Base-by-base conservation (phyloP, 2,888 invertebrate genomes). In the Operophtera brumata region DNA sequence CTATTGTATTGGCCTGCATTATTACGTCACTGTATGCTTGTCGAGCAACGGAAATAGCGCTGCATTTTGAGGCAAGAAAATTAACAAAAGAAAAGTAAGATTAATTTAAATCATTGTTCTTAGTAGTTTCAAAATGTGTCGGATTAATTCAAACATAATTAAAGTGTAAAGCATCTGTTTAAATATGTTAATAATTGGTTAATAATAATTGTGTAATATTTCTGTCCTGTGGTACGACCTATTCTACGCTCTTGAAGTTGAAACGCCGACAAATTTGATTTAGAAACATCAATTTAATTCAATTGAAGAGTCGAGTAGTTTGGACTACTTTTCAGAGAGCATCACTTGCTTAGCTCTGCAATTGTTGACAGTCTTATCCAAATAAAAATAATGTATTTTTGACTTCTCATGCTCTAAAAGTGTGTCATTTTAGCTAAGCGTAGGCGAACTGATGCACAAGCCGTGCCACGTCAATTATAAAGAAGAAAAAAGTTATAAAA, bases 1-100 rank as follows among this genome's bases (percentile, higher is more conserved):
- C 48, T 52, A 49, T 49, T 51, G 49, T 63, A 49, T 37, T 47
- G 46, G 41, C 37, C 39, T 47, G 39, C 34, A 34, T 43, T 44
- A 46, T 46, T 56, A 51, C 42, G 47, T 52, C 48, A 32, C 45
- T 42, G 34, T 47, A 36, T 40, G 48, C 48, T 53, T 45, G 42
- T 26, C 40, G 47, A 55, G 14, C 8, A 30, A 20, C 20, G 20
- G 4, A 20, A 20, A 4, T 20, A 20, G 4, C 20, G 20, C 20
- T 30, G 30, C 6, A 30, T 30, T 30, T 30, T 30, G 4, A 20
- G 20, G 20, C 20, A 20, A 20, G 20, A 20, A 20, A 20, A 20
- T 20, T 20, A 3, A 3, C 20, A 20, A 20, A 20, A 3, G 20
- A 20, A 20, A 20, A 20, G 2, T 20, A 20, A 20, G n/a, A n/a